Evolutionary conservation across 2,888 invertebrate species (phyloP), one percentile per base, ranked within the genome.

Genomic region (Prosapia bicincta): DNA sequence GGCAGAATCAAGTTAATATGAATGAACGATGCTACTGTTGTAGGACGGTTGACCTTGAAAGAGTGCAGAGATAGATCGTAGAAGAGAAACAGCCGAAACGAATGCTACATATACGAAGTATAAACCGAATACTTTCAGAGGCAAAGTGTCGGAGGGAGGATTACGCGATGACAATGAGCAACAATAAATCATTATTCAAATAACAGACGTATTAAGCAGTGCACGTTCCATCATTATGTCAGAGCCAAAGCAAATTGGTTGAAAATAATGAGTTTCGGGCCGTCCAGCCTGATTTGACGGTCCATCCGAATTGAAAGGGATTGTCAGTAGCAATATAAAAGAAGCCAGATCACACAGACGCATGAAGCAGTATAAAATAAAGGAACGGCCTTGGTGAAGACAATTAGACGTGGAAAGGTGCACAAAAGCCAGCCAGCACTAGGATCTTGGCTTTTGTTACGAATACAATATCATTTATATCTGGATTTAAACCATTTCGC

Each of bases 261-360:
- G 54, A 54, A 38, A 38, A 77, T 71, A 76, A 76, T 69, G 74
- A 74, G 74, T 38, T 38, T 30, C 38, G 30, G 69, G 24, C 28
- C 69, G 54, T 69, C 69, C 43, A 74, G 69, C 28, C 74, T 74
- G 74, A 74, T 74, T 74, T 74, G 69, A 74, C 69, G 74, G 74
- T 74, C 69, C 74, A 66, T 74, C 69, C 69, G 74, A 13, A 65
- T 28, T 74, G 74, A 74, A 74, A 74, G 66, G 74, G 54, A 54
- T 54, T 54, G 54, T 54, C 54, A 54, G 54, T 20, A 20, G 20
- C 20, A 20, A 20, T 20, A 54, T 54, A 9, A 54, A 54, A 54
- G 54, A 54, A 10, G 54, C 20, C 20, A 2, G 54, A 54, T 54
- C 54, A 3, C 1, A 10, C 54, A n/a, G 20, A 54, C 20, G 20